Base-by-base conservation (phyloP, 1,140 invertebrate species). In the Glossosoma conforme region DNA sequence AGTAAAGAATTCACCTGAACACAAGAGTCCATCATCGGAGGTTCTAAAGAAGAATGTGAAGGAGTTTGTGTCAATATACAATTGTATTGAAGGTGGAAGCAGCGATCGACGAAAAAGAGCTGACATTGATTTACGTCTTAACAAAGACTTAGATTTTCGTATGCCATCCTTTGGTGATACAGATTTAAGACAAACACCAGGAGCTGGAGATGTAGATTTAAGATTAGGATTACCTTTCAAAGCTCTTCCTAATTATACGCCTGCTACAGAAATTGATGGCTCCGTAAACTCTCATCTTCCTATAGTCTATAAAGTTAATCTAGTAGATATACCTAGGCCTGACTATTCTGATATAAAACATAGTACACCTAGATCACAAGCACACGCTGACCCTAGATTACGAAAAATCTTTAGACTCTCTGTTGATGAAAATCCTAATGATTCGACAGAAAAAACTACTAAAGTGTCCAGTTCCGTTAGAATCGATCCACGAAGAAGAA, bases 181-280 rank as follows among this genome's bases (percentile, higher is more conserved):
- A 15, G 77, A 79, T 64, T 69, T 80, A 46, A 62, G 77, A 30
- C 67, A 70, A 59, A 64, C 65, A 17, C 61, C 62, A 17, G 71
- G 65, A 51, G 58, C 76, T n/a, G 77, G 81, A 5, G 86, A 89
- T 54, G 77, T 86, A 6, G 86, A 89, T 66, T 74, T 89, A 40
- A 74, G 87, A n/a, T 63, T 87, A 49, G 76, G 76, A 20, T 61
- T 87, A 43, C 86, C 86, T 1, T 89, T 91, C 56, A 86, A 89
- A 64, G 81, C 85, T 1, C 78, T 82, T 30, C 83, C 84, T 11
- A 81, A 87, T 49, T 89, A 89, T 57, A 77, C 84, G 13, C 86
- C 89, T 2, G 88, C 89, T 21, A 87, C 81, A 1, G 89, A 92
- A 72, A 91, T 93, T 44, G 84, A 91, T 62, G 89, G 85, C 4